Percentiles rank a stretch among this genome's conserved stretches.
These are phyloP conservation scores for Ascaphus truei DNA, from an alignment of 2,113 vertebrate genomes.

Conservation along the genomic window DNA sequence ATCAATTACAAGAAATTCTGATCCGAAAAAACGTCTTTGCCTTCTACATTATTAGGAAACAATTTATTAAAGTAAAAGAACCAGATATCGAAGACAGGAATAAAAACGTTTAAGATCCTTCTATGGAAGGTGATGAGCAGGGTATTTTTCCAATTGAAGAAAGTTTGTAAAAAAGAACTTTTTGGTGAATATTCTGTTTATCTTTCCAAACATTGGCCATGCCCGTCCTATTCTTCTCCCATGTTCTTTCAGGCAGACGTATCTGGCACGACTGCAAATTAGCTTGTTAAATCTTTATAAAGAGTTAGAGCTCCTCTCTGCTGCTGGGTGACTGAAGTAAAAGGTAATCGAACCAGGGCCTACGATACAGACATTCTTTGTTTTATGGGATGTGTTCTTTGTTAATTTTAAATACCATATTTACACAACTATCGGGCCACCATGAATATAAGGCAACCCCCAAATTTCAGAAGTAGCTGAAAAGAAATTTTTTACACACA, in stretches of 20 bases:
- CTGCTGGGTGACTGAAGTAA: conserved; percentile 38
- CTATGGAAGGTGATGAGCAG: conserved; percentile 50
- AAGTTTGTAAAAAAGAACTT: conserved; percentile 55
- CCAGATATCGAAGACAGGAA: conserved; percentile 53
- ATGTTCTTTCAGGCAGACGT: conserved; percentile 54
- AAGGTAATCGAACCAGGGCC: too few relatives aligned
- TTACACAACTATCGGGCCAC: too few relatives aligned
- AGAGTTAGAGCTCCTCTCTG: conserved; percentile 63
- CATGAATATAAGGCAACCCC: too few relatives aligned
- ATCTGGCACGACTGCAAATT: conserved; percentile 53
- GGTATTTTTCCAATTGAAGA: conserved; percentile 57
- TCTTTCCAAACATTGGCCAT: conserved; percentile 60
- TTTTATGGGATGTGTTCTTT: too few relatives aligned
- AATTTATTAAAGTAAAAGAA: conserved; percentile 65
- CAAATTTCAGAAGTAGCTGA: too few relatives aligned
- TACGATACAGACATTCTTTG: too few relatives aligned
- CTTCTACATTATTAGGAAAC: conserved; percentile 58
- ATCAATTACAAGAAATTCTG: conserved; percentile 57
- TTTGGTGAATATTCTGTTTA: conserved; percentile 62
- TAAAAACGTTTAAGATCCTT: conserved; percentile 65
- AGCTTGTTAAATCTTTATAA: conserved; percentile 47
- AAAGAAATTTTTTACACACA: too few relatives aligned
- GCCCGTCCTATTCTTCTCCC: conserved; percentile 51
- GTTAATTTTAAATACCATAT: too few relatives aligned
- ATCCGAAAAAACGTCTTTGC: conserved; percentile 61